phyloP scores from a whole-genome alignment of 2,888 invertebrate species.

The Phorcus lineatus region DNA sequence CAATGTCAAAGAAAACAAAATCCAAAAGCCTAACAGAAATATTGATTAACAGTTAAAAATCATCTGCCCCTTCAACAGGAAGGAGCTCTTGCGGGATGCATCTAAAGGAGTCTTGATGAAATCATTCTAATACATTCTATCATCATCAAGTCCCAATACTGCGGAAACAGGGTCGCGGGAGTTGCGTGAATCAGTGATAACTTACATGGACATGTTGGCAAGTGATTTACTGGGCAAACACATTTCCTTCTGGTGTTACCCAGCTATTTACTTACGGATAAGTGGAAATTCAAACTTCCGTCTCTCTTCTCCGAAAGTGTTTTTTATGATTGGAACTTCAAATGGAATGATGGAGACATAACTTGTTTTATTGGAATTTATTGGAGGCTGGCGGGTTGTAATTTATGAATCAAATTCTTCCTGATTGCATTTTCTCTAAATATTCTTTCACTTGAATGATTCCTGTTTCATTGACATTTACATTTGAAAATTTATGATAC shows the following conservation, averaged over 20 bases:
- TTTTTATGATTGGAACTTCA: no score
- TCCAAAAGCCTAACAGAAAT: not conserved
- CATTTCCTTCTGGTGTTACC: not conserved
- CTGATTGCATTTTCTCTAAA: no score
- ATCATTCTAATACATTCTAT: not conserved
- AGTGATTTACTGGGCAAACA: not conserved
- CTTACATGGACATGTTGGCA: not conserved
- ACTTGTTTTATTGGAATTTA: no score
- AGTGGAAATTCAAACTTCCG: not conserved
- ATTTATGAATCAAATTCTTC: no score
- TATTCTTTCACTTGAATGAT: no score
- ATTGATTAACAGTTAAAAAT: constrained; percentile 1
- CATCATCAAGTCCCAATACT: not conserved
- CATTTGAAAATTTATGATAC: no score
- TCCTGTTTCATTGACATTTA: no score
- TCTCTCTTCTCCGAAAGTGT: not conserved
- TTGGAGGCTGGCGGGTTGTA: no score
- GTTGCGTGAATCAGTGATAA: not conserved
- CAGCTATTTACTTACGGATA: not conserved
- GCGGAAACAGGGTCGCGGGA: not conserved
- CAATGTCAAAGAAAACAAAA: not conserved
- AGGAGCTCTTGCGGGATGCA: not conserved
- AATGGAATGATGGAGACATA: no score
- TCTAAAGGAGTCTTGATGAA: not conserved
- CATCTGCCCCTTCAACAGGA: not conserved